Base-by-base conservation (phyloP, 2,113 vertebrate genomes). In the Percopsis transmontana region DNA sequence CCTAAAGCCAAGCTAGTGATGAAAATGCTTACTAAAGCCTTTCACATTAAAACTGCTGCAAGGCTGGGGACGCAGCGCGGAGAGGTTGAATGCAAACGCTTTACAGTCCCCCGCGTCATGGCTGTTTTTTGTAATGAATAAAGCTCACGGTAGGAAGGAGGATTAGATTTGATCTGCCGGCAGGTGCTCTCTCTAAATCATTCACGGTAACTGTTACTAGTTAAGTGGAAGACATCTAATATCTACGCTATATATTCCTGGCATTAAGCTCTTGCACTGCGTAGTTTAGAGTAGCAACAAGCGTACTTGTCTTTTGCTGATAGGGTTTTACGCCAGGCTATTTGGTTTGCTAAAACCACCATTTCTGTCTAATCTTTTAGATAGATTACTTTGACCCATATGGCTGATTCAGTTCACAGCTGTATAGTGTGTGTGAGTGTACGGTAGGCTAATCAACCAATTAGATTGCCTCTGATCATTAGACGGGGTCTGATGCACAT, bases 1-100 rank as follows among this genome's bases (percentile, higher is more conserved):
- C 53, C 65, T 52, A 45, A 75, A 74, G 70, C 61, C 24, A 48
- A 50, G 53, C 42, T 61, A 64, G 66, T 47, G 58, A 57, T 62
- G 3, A 84, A 83, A 84, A 70, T 66, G 73, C 79, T 85, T 80
- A 70, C 76, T 80, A 84, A 66, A 83, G 73, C 73, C 58, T 74
- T 80, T 84, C 69, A 73, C 60, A 78, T 81, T 80, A 69, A 80
- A 77, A 45, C 56, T 56, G 64, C 62, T 12, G 12, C 59, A 10
- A n/a, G 71, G 63, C 68, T 73, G 60, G 56, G 53, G 66, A 70
- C 67, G 71, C 58, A 55, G 15, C 48, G 63, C 82, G 79, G 67
- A 62, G 72, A 78, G 76, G 64, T 62, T 64, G 61, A 70, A 51
- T 64, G 67, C 84, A 59, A 75, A 81, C 53, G 61, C 64, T 84